A percentile compares a stretch with the other conserved stretches of the same genome.
These are phyloP conservation scores for Cydia pomonella DNA, from an alignment of 1,140 invertebrate genomes.

Conservation along the genomic window DNA sequence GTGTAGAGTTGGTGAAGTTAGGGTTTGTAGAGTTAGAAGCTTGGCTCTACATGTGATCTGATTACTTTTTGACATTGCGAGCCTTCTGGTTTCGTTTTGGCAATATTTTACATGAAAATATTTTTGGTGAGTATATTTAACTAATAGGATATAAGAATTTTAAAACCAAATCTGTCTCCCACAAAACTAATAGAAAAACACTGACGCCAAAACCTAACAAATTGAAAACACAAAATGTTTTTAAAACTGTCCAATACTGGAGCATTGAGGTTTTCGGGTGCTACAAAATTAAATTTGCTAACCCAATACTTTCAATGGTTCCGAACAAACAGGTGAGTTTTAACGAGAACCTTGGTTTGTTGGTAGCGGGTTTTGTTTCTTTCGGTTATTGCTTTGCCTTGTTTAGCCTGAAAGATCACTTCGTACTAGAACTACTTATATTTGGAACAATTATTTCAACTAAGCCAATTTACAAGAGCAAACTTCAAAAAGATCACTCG, in stretches of 20 bases:
- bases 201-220: background rate
- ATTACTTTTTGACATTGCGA: too few relatives aligned
- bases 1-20: too few relatives aligned
- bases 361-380: background rate
- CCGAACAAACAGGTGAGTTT: background rate
- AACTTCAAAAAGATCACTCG: too few relatives aligned
- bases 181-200: background rate
- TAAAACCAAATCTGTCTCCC: background rate
- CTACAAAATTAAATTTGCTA: constrained; percentile 17
- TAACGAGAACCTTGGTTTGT: background rate
- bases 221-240: background rate
- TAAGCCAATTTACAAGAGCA: too few relatives aligned
- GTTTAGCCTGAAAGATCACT: background rate
- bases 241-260: background rate
- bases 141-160: background rate
- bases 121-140: too few relatives aligned
- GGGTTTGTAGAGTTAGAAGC: too few relatives aligned
- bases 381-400: background rate
- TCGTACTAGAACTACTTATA: too few relatives aligned
- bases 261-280: background rate
- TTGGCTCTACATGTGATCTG: too few relatives aligned
- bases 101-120: too few relatives aligned
- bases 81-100: too few relatives aligned
- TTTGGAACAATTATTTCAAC: too few relatives aligned
- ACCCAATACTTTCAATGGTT: background rate